Conservation (phyloP, 2,888 invertebrate species). For the Torymus tubicola region DNA sequence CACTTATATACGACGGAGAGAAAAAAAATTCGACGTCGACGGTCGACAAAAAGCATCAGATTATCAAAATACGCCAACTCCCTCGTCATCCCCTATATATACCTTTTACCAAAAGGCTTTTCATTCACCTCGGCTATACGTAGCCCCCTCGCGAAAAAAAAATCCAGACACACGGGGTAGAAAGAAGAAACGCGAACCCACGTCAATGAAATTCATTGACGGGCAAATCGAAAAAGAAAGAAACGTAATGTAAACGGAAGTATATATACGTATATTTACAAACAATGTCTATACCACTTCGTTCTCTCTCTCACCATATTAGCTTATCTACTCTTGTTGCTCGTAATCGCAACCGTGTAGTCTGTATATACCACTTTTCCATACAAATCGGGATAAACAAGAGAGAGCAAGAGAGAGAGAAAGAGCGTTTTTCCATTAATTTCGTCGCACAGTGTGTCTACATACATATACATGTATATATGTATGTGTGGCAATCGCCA, state of each 20-base stretch:
- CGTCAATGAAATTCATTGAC: conserved; percentile 43
- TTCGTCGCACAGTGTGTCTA: too few species aligned
- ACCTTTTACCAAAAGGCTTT: too few species aligned
- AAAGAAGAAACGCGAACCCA: not conserved
- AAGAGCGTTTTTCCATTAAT: conserved; percentile 41
- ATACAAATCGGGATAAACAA: conserved; percentile 51
- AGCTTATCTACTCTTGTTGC: not conserved
- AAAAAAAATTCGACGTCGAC: too few species aligned
- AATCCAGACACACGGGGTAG: not conserved
- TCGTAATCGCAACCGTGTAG: conserved; percentile 34
- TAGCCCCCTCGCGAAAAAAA: not conserved
- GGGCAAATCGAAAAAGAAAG: conserved; percentile 43
- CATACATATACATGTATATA: too few species aligned
- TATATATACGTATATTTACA: conserved; percentile 37
- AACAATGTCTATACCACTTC: conserved; percentile 46
- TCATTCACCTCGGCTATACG: too few species aligned
- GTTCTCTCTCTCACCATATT: too few species aligned
- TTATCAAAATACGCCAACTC: too few species aligned
- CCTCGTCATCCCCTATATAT: too few species aligned
- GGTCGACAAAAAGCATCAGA: too few species aligned
- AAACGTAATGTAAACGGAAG: not conserved
- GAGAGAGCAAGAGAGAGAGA: not conserved
- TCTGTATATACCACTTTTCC: conserved; percentile 20
- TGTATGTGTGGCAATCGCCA: conserved; percentile 18
- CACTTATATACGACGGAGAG: too few species aligned